These are phyloP conservation scores for Asteroscopus sphinx DNA, from an alignment of 2,888 invertebrate genomes.

Conservation along the genomic window DNA sequence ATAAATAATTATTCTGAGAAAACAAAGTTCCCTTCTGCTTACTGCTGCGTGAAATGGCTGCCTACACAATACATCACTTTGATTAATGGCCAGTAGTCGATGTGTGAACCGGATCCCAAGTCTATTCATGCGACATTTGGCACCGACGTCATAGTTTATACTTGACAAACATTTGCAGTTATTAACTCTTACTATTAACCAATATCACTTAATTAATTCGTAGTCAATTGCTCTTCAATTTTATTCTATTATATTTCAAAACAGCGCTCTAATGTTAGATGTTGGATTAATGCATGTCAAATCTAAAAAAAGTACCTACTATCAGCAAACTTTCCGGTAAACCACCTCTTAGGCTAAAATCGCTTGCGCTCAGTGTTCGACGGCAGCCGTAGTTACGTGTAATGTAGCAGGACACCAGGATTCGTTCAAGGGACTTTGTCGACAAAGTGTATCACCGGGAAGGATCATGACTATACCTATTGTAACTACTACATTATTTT, in stretches of 20 bases:
- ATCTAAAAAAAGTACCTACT: not conserved
- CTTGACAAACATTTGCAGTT: slow-evolving; percentile 39
- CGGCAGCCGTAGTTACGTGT: too few species aligned
- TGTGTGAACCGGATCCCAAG: slow-evolving; percentile 46
- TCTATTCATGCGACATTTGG: slow-evolving; percentile 54
- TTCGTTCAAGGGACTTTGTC: too few species aligned
- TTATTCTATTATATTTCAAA: not conserved
- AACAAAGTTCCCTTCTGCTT: slow-evolving; percentile 2
- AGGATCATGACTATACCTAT: too few species aligned
- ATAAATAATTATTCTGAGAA: slow-evolving; percentile 8
- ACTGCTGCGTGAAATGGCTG: slow-evolving; percentile 35
- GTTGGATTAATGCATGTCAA: not conserved
- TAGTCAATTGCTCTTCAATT: not conserved
- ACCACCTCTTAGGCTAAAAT: too few species aligned
- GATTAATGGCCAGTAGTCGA: slow-evolving; percentile 28
- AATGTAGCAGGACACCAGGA: too few species aligned
- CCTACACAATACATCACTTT: slow-evolving; percentile 21
- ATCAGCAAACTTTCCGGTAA: too few species aligned
- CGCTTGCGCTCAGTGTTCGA: too few species aligned
- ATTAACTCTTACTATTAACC: slow-evolving; percentile 29
- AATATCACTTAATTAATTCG: slow-evolving; percentile 1
- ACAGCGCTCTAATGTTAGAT: not conserved
- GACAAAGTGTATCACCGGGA: too few species aligned
- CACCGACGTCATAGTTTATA: slow-evolving; percentile 48
- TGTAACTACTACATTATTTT: too few species aligned